Percentiles rank a stretch among this genome's conserved stretches.
These are phyloP conservation scores for Gasterosteus aculeatus DNA, from an alignment of 2,113 vertebrate species.

Conservation along the genomic window DNA sequence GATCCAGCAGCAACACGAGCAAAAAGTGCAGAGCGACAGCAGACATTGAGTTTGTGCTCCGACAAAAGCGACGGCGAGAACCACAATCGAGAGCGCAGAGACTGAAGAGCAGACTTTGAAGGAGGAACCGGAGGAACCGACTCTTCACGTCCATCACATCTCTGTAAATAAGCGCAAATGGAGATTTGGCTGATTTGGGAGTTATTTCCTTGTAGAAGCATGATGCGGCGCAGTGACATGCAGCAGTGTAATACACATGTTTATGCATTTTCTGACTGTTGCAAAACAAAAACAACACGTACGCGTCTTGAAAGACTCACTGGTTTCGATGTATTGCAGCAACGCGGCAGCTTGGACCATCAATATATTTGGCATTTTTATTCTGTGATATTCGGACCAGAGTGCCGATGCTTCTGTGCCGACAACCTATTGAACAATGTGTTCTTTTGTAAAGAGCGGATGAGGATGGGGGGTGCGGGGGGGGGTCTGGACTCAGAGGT, in stretches of 20 bases:
- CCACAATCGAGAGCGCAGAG: slow-evolving; percentile 65
- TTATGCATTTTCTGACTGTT: slow-evolving; percentile 36
- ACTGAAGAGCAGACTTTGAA: slow-evolving; percentile 52
- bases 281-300: slow-evolving; percentile 39
- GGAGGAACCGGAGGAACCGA: slow-evolving; percentile 16
- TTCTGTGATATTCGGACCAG: slow-evolving; percentile 34
- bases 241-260: slow-evolving; percentile 22
- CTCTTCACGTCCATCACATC: slow-evolving; percentile 25
- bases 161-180: slow-evolving; percentile 67
- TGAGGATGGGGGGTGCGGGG: background rate
- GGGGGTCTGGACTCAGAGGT: slow-evolving; percentile 33
- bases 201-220: slow-evolving; percentile 52
- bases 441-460: slow-evolving; percentile 49
- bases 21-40: background rate
- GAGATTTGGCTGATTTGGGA: slow-evolving; percentile 46
- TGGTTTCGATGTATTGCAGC: slow-evolving; percentile 47
- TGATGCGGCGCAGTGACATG: slow-evolving; percentile 46
- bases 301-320: slow-evolving; percentile 30
- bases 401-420: slow-evolving; percentile 62
- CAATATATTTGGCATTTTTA: slow-evolving; percentile 57
- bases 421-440: slow-evolving; percentile 33
- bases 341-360: slow-evolving; percentile 71
- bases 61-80: slow-evolving; percentile 55
- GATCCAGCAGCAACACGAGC: slow-evolving; percentile 60
- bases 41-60: slow-evolving; percentile 22